A percentile compares a stretch with the other conserved stretches of the same genome.
Conservation (phyloP, 35 echinoderm and acorn worm species). For the Chiridota heheva region DNA sequence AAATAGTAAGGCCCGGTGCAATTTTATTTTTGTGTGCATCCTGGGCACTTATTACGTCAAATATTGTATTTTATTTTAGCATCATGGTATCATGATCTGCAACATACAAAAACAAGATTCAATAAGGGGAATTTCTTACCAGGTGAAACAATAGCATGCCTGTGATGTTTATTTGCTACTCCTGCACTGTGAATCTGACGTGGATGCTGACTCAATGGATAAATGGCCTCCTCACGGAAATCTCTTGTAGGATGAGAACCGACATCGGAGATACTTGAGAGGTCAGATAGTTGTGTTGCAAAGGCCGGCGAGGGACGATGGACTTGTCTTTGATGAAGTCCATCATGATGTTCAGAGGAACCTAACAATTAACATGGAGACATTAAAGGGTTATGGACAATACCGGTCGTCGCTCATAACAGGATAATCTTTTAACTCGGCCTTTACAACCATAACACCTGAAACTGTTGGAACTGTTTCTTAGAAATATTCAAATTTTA, state of each 20-base stretch:
- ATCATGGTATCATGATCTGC: too few species aligned
- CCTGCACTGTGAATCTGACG: slow-evolving; percentile 74
- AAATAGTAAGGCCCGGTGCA: too few species aligned
- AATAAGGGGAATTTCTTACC: not conserved
- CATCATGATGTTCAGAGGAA: slow-evolving; percentile 32
- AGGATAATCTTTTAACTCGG: too few species aligned
- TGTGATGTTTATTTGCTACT: slow-evolving; percentile 59
- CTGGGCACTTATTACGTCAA: too few species aligned
- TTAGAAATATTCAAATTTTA: too few species aligned
- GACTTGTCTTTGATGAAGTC: slow-evolving; percentile 56
- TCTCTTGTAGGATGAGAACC: not conserved
- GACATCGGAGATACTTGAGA: slow-evolving; percentile 6
- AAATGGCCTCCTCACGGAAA: slow-evolving; percentile 6
- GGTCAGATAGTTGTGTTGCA: slow-evolving; percentile 69
- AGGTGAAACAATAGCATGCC: slow-evolving; percentile 24
- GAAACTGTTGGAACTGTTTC: too few species aligned
- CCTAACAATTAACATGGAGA: too few species aligned
- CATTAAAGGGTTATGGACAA: too few species aligned
- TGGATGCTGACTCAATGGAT: slow-evolving; percentile 8
- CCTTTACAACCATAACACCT: too few species aligned
- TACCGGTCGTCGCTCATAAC: too few species aligned
- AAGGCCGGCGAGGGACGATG: slow-evolving; percentile 71
- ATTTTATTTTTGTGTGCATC: too few species aligned
- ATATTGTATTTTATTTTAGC: too few species aligned
- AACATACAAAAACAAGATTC: not conserved